A percentile compares a stretch with the other conserved stretches of the same genome.
phyloP scores from a whole-genome alignment of 2,888 invertebrate species.

The Drosophila histrio region DNA sequence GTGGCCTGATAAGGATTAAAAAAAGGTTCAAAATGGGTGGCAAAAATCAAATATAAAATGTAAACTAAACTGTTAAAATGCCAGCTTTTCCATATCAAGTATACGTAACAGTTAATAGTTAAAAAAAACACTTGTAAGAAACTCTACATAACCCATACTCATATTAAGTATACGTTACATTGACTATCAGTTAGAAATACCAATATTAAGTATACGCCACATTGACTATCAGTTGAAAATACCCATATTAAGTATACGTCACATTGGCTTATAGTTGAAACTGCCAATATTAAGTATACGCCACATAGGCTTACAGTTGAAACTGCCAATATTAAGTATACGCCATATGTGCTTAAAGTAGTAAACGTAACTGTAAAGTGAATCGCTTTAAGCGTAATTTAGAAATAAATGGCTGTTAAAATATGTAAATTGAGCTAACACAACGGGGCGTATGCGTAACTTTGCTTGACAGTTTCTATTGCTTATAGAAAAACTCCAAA shows the following conservation, averaged over 20 bases:
- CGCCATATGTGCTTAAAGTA: neutral
- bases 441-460: conserved; percentile 1
- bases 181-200: neutral
- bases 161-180: neutral
- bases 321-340: conserved; percentile 6
- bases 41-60: neutral
- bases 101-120: too few species aligned
- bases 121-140: too few species aligned
- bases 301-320: neutral
- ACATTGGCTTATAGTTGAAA: neutral
- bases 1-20: conserved; percentile 60
- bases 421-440: neutral
- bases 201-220: neutral
- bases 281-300: conserved; percentile 16
- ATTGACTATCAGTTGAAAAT: neutral
- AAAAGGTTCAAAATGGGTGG: neutral
- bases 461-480: too few species aligned
- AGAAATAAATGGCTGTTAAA: neutral
- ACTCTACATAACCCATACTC: too few species aligned
- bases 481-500: too few species aligned
- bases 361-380: neutral
- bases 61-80: neutral
- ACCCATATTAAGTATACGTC: neutral
- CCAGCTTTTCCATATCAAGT: too few species aligned
- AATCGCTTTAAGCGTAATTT: neutral